phyloP scores from a whole-genome alignment of 2,888 invertebrate genomes.

The Sphaerophoria taeniata region DNA sequence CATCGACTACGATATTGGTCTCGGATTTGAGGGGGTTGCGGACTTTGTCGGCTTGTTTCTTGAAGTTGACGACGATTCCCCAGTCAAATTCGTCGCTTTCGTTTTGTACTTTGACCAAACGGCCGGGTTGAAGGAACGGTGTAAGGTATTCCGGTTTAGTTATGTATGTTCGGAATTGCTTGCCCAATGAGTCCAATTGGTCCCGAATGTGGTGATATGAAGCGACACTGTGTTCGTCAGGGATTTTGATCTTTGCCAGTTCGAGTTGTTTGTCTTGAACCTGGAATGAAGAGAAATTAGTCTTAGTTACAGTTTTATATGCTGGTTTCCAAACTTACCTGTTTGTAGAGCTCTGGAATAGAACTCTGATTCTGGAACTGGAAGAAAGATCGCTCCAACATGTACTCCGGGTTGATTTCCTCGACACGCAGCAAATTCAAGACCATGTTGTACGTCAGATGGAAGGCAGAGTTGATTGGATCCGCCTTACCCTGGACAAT shows the following conservation, averaged over 20 bases:
- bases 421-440: constrained; percentile 97
- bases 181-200: constrained; percentile 89
- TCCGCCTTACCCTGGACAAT: constrained; percentile 96
- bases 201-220: constrained; percentile 93
- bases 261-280: constrained; percentile 85
- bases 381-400: constrained; percentile 98
- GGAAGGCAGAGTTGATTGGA: constrained; percentile 99
- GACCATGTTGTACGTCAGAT: constrained; percentile 99
- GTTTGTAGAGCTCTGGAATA: constrained; percentile 94
- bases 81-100: constrained; percentile 96
- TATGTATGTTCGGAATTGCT: constrained; percentile 90
- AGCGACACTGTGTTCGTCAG: constrained; percentile 90
- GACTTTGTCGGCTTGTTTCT: constrained; percentile 86
- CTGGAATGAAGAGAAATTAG: neutral
- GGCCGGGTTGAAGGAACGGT: constrained; percentile 97
- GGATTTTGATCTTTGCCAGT: constrained; percentile 86
- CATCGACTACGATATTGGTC: constrained; percentile 88
- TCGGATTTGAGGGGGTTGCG: constrained; percentile 84
- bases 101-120: constrained; percentile 95
- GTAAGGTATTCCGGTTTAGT: constrained; percentile 94
- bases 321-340: constrained; percentile 80
- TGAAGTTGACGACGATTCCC: constrained; percentile 97
- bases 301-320: neutral
- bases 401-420: constrained; percentile 99
- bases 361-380: constrained; percentile 99